These are phyloP conservation scores for Fringilla coelebs DNA, from an alignment of 2,797 vertebrate genomes.

Conservation along the genomic window DNA sequence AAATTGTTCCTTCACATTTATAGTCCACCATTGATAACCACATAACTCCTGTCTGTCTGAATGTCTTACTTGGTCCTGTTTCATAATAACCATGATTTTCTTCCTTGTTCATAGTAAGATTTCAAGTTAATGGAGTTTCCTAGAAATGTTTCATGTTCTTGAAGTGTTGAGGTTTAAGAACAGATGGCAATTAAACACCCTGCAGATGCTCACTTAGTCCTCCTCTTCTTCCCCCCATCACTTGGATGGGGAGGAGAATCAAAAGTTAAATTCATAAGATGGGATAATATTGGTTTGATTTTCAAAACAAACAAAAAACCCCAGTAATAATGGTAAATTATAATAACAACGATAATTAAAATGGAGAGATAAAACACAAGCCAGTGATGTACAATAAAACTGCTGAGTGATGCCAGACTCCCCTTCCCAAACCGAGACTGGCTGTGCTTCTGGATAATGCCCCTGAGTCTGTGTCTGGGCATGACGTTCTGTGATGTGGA, in stretches of 20 bases:
- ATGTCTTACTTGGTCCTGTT: neutral
- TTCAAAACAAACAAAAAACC: neutral
- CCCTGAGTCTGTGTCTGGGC: too few relatives aligned
- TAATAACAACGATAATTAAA: neutral
- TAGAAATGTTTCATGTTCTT: neutral
- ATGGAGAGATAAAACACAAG: neutral
- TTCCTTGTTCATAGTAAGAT: neutral
- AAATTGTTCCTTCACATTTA: neutral
- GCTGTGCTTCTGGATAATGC: neutral
- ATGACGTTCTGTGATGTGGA: neutral
- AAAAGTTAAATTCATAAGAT: neutral
- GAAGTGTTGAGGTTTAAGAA: neutral
- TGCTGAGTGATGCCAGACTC: too few relatives aligned
- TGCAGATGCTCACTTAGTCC: accelerated
- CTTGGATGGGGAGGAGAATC: neutral
- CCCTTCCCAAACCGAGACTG: neutral
- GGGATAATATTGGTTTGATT: neutral
- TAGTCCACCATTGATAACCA: neutral
- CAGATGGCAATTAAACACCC: neutral
- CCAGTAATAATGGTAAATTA: neutral
- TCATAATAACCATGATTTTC: neutral
- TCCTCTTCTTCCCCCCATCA: neutral
- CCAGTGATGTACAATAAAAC: neutral
- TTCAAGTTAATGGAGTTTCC: neutral
- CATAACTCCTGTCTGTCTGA: too few relatives aligned